These are phyloP conservation scores for Mastigias papua DNA, from an alignment of 30 jellyfish, hydroid and myxozoan genomes.

Conservation along the genomic window DNA sequence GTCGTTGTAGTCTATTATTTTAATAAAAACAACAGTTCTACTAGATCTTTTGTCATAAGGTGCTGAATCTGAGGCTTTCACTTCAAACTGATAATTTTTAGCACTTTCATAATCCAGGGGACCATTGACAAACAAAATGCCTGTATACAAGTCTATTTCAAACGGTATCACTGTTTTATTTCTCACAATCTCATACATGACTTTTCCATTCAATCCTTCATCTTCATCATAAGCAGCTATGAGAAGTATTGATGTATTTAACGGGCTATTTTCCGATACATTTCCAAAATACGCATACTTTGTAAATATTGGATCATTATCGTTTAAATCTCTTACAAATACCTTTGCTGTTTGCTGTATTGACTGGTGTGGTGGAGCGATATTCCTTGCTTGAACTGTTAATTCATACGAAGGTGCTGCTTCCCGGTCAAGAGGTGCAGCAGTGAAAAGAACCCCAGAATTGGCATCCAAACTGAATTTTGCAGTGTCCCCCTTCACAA, in stretches of 20 bases:
- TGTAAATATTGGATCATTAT: constrained; percentile 80
- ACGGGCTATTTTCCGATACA: constrained; percentile 74
- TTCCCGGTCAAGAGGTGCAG: constrained; percentile 82
- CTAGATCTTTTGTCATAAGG: constrained; percentile 54
- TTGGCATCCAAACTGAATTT: constrained; percentile 66
- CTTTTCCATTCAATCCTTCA: constrained; percentile 80
- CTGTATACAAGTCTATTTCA: constrained; percentile 75
- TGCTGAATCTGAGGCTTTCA: constrained; percentile 87
- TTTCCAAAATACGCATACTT: constrained; percentile 53
- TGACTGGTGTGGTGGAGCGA: constrained; percentile 81
- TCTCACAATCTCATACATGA: constrained; percentile 63
- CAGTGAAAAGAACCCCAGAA: constrained; percentile 76
- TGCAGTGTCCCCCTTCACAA: constrained; percentile 54
- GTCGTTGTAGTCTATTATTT: constrained; percentile 87
- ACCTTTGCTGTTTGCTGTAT: constrained; percentile 81
- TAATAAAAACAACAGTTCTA: constrained; percentile 48
- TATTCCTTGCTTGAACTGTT: constrained; percentile 74
- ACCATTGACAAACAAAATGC: constrained; percentile 65
- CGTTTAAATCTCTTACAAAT: constrained; percentile 85
- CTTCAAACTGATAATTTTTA: constrained; percentile 64
- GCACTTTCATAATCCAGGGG: constrained; percentile 82
- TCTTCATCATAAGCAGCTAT: constrained; percentile 88
- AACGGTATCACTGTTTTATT: constrained; percentile 62
- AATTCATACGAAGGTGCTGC: constrained; percentile 56
- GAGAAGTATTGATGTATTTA: constrained; percentile 67